Evolutionary conservation across 2,888 invertebrate genomes (phyloP).

Genomic region (Boloria selene): DNA sequence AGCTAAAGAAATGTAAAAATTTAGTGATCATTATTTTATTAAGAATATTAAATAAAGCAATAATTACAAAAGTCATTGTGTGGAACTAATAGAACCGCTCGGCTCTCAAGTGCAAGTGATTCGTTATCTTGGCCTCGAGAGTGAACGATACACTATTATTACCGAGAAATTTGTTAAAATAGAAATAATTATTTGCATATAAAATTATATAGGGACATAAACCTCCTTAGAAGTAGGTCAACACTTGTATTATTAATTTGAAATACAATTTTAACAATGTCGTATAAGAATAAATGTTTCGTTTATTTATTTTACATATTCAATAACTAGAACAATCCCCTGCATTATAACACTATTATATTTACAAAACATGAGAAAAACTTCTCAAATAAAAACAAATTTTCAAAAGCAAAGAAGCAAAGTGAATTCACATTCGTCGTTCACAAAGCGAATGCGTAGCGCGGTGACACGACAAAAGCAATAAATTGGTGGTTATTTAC

Average conservation of each 20-base stretch:
- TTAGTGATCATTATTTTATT: not conserved
- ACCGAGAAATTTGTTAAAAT: not conserved
- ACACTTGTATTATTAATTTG: too few species aligned
- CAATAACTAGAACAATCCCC: too few species aligned
- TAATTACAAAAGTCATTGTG: not conserved
- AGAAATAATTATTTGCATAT: too few species aligned
- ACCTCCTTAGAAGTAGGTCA: too few species aligned
- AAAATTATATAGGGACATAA: too few species aligned
- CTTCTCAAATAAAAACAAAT: not conserved
- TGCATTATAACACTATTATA: too few species aligned
- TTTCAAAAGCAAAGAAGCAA: not conserved
- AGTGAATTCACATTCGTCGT: slow-evolving; percentile 6
- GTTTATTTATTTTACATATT: too few species aligned
- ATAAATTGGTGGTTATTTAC: slow-evolving; percentile 25
- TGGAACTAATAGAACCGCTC: not conserved
- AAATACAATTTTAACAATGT: too few species aligned
- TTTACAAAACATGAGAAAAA: not conserved
- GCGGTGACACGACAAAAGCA: slow-evolving; percentile 16
- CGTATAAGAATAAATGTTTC: too few species aligned
- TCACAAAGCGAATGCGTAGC: slow-evolving; percentile 5
- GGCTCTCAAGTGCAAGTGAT: slow-evolving; percentile 8
- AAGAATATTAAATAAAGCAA: not conserved
- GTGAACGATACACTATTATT: slow-evolving; percentile 12
- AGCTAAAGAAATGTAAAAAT: too few species aligned
- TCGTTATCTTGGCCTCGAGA: slow-evolving; percentile 7